Conservation (phyloP, 2,888 invertebrate species). For the Caenorhabditis sinica region DNA sequence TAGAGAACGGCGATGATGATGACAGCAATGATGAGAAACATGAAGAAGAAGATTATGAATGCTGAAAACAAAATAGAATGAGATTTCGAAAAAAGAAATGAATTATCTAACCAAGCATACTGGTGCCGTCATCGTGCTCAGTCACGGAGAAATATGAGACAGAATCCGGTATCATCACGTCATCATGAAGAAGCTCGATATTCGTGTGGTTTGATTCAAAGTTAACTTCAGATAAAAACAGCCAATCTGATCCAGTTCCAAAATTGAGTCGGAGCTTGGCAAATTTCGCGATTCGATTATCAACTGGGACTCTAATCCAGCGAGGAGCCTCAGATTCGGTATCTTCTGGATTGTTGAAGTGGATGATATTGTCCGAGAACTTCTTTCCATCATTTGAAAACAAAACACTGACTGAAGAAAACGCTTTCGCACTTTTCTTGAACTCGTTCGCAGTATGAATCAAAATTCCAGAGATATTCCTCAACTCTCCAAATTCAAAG, state of each 20-base stretch:
- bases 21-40: conserved; percentile 59
- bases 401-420: conserved; percentile 62
- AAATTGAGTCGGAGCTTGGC: conserved; percentile 84
- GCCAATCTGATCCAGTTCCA: conserved; percentile 74
- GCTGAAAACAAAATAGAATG: conserved; percentile 39
- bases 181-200: conserved; percentile 61
- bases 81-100: background rate
- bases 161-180: conserved; percentile 59
- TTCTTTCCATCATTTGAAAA: conserved; percentile 71
- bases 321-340: conserved; percentile 86
- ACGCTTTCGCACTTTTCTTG: conserved; percentile 67
- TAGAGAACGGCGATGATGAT: conserved; percentile 53
- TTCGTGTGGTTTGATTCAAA: conserved; percentile 73
- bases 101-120: conserved; percentile 52
- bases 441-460: conserved; percentile 90
- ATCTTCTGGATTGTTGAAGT: conserved; percentile 74
- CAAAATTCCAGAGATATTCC: conserved; percentile 91
- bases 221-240: conserved; percentile 79
- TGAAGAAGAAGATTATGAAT: conserved; percentile 62
- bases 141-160: conserved; percentile 67
- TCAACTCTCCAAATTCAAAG: conserved; percentile 92
- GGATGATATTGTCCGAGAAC: conserved; percentile 68
- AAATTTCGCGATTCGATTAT: conserved; percentile 90
- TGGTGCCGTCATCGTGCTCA: conserved; percentile 61
- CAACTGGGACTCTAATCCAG: conserved; percentile 90